These are phyloP conservation scores for Arbacia lixula DNA, from an alignment of 53 echinoderm and acorn worm genomes.

Conservation along the genomic window DNA sequence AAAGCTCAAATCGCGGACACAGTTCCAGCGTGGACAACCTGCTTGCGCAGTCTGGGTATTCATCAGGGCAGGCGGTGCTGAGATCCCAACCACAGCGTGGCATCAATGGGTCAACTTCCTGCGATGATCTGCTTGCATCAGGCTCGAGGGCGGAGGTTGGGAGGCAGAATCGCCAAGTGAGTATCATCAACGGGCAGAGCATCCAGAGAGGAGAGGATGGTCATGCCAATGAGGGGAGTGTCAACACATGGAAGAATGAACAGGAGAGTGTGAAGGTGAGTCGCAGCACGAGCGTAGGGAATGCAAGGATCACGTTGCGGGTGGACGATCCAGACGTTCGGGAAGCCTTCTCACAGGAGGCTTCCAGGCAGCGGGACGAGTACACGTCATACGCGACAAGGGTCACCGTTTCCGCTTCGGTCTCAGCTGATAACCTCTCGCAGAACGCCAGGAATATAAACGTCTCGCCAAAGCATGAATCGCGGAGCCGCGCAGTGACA, in stretches of 20 bases:
- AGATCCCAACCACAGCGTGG: constrained; percentile 34
- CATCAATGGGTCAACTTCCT: constrained; percentile 35
- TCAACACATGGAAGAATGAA: constrained; percentile 38
- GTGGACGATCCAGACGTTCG: constrained; percentile 22
- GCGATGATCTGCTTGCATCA: constrained; percentile 19
- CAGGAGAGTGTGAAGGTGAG: constrained; percentile 53
- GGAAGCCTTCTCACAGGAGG: background rate
- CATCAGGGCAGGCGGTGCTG: constrained; percentile 27
- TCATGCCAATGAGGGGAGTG: background rate
- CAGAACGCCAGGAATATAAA: constrained; percentile 34
- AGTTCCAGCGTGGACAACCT: constrained; percentile 53
- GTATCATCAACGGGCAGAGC: constrained; percentile 52
- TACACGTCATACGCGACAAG: constrained; percentile 36
- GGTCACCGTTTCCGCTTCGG: constrained; percentile 45
- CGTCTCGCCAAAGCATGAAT: constrained; percentile 37
- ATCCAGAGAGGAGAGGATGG: constrained; percentile 23
- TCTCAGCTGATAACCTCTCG: constrained; percentile 47
- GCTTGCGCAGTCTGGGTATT: constrained; percentile 27
- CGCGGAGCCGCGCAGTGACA: background rate
- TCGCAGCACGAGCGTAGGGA: background rate
- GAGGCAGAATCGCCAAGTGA: constrained; percentile 37
- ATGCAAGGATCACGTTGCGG: constrained; percentile 1
- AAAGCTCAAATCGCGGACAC: constrained; percentile 1
- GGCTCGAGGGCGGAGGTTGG: constrained; percentile 34
- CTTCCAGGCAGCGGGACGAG: constrained; percentile 14